Base-by-base conservation (phyloP, 2,888 invertebrate species). In the Apodemia hepburni region DNA sequence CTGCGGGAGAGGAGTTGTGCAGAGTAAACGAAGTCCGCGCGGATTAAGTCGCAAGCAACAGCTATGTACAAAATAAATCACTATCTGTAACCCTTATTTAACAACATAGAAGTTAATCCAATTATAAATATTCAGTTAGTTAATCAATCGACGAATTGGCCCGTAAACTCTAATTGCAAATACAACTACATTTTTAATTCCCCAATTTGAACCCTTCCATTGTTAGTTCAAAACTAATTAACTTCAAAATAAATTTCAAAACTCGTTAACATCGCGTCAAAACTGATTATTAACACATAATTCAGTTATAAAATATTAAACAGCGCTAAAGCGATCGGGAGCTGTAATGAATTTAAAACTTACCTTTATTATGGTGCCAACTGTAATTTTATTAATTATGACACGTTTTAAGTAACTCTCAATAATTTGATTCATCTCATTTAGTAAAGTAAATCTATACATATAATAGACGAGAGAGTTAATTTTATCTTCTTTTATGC, bases 331-430 rank as follows among this genome's bases (percentile, higher is more conserved):
- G 59, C 60, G 61, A 62, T 64, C 58, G 64, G 68, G 67, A 42
- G 65, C 71, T 66, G 66, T 66, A 66, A 59, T 62, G 27, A 62
- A 65, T 67, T 61, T 59, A 60, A 49, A 61, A 58, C 60, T 51
- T 61, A 61, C 51, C 51, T 51, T 42, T 42, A 15, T 33, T 22
- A 15, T 61, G 49, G 47, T 18, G 35, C 38, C 51, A 18, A 22
- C 51, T 51, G 33, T 61, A 61, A 35, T 51, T 49, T 49, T 61
- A 51, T 61, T 47, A 51, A 61, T 51, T 35, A 51, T 51, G 18
- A 15, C 51, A 22, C 22, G 27, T 18, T 54, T 54, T 18, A 54
- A 27, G 51, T 54, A 3, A 12, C 51, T 54, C 51, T 54, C 8
- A 12, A 54, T 54, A 6, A 54, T 54, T 42, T 15, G 1, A 42